Conservation (phyloP, 2,113 vertebrate genomes). For the Brachirus orientalis region DNA sequence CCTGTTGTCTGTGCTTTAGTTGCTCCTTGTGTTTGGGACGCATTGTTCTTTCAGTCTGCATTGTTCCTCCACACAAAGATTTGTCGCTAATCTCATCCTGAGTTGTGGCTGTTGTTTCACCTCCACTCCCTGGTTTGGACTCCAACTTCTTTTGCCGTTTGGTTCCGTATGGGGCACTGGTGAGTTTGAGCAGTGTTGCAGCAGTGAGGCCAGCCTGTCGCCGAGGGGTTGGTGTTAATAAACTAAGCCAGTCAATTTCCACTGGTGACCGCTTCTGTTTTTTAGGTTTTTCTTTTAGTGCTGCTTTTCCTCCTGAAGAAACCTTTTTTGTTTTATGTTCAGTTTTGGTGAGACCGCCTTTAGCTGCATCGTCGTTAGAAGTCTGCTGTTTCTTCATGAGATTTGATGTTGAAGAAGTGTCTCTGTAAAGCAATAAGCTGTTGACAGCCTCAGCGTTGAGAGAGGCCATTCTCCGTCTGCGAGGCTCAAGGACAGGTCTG, state of each 20-base stretch:
- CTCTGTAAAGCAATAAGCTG: conserved; percentile 90
- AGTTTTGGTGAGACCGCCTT: conserved; percentile 38
- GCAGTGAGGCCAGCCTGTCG: conserved; percentile 96
- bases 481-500: conserved; percentile 80
- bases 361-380: conserved; percentile 40
- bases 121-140: conserved; percentile 70
- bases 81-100: conserved; percentile 78
- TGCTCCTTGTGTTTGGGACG: conserved; percentile 67
- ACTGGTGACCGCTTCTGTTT: conserved; percentile 65
- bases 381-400: conserved; percentile 74
- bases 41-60: conserved; percentile 56
- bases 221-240: conserved; percentile 88
- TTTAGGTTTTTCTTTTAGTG: conserved; percentile 54
- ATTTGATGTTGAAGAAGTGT: conserved; percentile 67
- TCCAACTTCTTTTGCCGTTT: conserved; percentile 79
- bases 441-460: conserved; percentile 97
- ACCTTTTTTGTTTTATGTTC: conserved; percentile 65
- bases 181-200: conserved; percentile 92
- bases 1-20: conserved; percentile 67
- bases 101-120: conserved; percentile 56
- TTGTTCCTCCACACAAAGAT: conserved; percentile 61
- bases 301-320: conserved; percentile 47
- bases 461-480: conserved; percentile 94
- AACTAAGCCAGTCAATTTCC: conserved; percentile 71
- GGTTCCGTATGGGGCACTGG: conserved; percentile 81